Conservation (phyloP, 2,888 invertebrate genomes). For the Drosophila cognata region DNA sequence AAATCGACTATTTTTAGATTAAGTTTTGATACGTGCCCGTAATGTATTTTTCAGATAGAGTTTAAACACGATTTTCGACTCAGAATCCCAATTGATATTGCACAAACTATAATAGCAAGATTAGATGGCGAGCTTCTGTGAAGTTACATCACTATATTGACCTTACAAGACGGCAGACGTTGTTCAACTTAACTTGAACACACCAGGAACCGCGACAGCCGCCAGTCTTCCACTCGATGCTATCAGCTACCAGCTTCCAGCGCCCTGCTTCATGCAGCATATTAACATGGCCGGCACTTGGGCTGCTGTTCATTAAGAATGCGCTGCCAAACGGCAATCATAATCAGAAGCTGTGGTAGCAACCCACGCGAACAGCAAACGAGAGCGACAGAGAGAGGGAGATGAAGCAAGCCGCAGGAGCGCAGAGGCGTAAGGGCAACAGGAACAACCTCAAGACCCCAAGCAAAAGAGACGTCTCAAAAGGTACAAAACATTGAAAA, state of each 20-base stretch:
- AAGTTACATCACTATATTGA: neutral
- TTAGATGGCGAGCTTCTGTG: neutral
- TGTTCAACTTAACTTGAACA: constrained; percentile 5
- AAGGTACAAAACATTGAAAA: constrained; percentile 69
- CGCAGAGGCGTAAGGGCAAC: constrained; percentile 8
- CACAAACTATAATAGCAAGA: neutral
- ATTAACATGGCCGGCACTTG: constrained; percentile 35
- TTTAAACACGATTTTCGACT: too few species aligned
- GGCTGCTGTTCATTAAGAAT: constrained; percentile 54
- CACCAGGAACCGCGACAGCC: neutral
- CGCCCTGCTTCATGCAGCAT: neutral
- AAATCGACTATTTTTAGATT: neutral
- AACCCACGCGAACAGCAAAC: constrained; percentile 39
- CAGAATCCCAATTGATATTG: neutral
- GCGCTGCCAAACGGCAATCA: constrained; percentile 60
- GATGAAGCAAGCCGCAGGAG: constrained; percentile 21
- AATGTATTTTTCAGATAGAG: too few species aligned
- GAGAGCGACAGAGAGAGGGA: neutral
- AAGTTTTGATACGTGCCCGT: too few species aligned
- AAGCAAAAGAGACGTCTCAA: constrained; percentile 44
- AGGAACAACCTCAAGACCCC: constrained; percentile 30
- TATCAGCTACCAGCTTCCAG: neutral
- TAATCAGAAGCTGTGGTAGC: constrained; percentile 45
- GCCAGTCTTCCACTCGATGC: constrained; percentile 3
- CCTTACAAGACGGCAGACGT: constrained; percentile 17